Base-by-base conservation (phyloP, 2,113 vertebrate species). In the Megaceryle maxima region DNA sequence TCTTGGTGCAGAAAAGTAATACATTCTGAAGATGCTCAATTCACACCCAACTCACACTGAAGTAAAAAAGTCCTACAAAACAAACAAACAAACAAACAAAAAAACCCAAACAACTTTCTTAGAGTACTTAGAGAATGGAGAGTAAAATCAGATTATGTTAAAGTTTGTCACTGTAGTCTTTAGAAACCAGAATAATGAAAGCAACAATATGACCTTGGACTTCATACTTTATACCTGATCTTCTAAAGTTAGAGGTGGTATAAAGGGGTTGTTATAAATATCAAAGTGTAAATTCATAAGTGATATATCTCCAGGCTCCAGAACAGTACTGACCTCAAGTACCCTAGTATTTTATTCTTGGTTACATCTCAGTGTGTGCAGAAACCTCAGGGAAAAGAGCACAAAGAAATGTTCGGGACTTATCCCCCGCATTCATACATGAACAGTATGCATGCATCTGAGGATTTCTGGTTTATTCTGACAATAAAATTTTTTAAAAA, bases 321-420 rank as follows among this genome's bases (percentile, higher is more conserved):
- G 15, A 80, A 35, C 4, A 41, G 2, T 59, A 21, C 37, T 60
- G 16, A 50, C 10, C 5, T 12, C 43, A 69, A 26, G 3, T 57
- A 62, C 18, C 1, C 6, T 6, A 9, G 7, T 41, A 50, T 68
- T 79, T 72, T 46, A 14, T 21, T 53, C 13, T 50, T 76, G 15
- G 1, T 33, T 66, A 29, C 0, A 2, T 31, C 19, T 56, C 14
- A 1, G 3, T 51, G 3, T 46, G 5, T 37, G 21, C 13, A 55
- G 50, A 76, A 60, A 41, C 11, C 21, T 60, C 19, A 83, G 13
- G 16, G 16, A 20, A 69, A 64, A 50, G 9, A 62, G 10, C 20
- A 55, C 4, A 13, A 80, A 14, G 13, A 50, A 82, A 56, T 70
- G 3, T 3, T 48, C 22, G 4, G 4, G 18, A 50, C 6, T 28